phyloP scores from a whole-genome alignment of 2,797 vertebrate species.

The Syncerus caffer region DNA sequence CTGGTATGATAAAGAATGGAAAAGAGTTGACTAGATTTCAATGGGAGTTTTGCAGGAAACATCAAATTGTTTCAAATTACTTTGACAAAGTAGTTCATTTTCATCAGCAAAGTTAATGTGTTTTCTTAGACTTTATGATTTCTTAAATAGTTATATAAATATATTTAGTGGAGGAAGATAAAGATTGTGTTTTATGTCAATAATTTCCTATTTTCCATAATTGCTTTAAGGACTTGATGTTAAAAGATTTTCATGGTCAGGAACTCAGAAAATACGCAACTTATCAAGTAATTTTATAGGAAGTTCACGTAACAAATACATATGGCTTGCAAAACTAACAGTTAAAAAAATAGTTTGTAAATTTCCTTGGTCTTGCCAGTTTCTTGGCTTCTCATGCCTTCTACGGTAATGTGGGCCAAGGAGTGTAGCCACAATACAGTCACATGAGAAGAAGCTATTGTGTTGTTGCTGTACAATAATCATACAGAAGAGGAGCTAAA shows the following conservation, averaged over 20 bases:
- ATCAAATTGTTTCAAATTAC: neutral
- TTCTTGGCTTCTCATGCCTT: neutral
- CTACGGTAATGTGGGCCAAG: neutral
- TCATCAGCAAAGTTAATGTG: neutral
- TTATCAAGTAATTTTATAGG: neutral
- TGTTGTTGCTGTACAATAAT: conserved; percentile 23
- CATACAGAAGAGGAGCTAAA: conserved; percentile 44
- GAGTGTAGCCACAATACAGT: neutral
- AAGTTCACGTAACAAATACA: neutral
- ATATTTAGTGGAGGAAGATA: neutral
- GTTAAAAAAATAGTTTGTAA: neutral
- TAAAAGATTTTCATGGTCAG: neutral
- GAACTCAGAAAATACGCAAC: neutral
- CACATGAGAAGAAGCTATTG: conserved; percentile 31
- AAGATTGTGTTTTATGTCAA: neutral
- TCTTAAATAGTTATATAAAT: neutral
- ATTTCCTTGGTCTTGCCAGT: neutral
- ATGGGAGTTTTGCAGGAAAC: neutral
- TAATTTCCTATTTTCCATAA: neutral
- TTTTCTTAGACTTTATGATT: neutral
- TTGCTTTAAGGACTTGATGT: neutral
- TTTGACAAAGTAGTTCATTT: neutral
- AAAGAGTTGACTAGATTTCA: neutral
- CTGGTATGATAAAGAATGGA: conserved; percentile 42
- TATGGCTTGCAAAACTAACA: neutral